Base-by-base conservation (phyloP, 2,888 invertebrate genomes). In the Apoda limacodes region DNA sequence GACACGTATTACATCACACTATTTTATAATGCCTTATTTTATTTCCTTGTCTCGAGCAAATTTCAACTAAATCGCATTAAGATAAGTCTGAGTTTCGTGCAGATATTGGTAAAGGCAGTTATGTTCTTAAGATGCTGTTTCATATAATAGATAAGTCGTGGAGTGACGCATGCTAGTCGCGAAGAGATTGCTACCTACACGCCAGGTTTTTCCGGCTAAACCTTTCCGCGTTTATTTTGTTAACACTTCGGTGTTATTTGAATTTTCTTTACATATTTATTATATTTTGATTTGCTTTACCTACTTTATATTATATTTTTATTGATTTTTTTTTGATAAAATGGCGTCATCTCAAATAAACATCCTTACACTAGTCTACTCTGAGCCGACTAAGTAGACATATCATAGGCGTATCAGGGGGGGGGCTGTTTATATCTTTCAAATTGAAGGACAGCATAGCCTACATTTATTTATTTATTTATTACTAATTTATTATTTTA, bases 1-100 rank as follows among this genome's bases (percentile, higher is more conserved):
- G 56, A 63, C 71, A 61, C 62, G 61, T 66, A 65, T 71, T 80
- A 76, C 75, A 72, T 76, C 76, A 76, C 66, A 62, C 47, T 57
- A 54, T 48, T 53, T 56, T 60, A 62, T 64, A 70, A 68, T 57
- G 69, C 62, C 66, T 64, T 67, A 64, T 60, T 61, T 58, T 55
- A 39, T 50, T 35, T 29, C 4, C 13, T 4, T 2, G 1, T 13
- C 2, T 12, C 39, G 46, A 14, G 11, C 20, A 2, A 55, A 35
- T 41, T 25, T 33, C 19, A 26, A 49, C 50, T 31, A 53, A 44
- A 1, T 0, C 0, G 0, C 0, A 3, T 0, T 0, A 0, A 0
- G 1, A 20, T 45, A 50, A 22, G 34, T 51, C 53, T 4, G 9
- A 25, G 12, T 46, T 49, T 52, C n/a, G n/a, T n/a, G n/a, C n/a